phyloP scores from a whole-genome alignment of 1,140 invertebrate genomes.

The Aphelinus certus region DNA sequence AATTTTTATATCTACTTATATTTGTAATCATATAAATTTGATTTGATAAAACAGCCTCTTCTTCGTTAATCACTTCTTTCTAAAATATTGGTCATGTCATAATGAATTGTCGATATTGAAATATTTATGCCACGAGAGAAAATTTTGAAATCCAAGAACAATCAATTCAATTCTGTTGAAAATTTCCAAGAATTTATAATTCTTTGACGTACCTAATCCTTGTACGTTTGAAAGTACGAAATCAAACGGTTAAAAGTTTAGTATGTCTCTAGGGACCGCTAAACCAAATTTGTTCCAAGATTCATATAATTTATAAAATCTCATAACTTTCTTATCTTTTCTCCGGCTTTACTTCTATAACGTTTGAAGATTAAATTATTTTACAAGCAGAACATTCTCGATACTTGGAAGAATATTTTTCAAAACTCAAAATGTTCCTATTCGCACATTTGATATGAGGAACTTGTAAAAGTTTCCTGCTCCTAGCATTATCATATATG shows the following conservation, averaged over 20 bases:
- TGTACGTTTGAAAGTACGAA: conserved; percentile 2
- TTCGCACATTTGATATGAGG: conserved; percentile 32
- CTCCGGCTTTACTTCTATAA: neutral
- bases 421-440: conserved; percentile 40
- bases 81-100: conserved; percentile 33
- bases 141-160: neutral
- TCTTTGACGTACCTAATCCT: neutral
- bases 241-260: conserved; percentile 2
- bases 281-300: conserved; percentile 3
- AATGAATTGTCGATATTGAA: conserved; percentile 24
- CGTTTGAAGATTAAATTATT: conserved; percentile 9
- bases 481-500: conserved; percentile 22
- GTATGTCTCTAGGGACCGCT: neutral
- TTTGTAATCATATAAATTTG: conserved; percentile 55
- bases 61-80: conserved; percentile 43
- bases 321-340: conserved; percentile 1
- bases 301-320: conserved; percentile 1
- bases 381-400: conserved; percentile 21
- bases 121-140: conserved; percentile 11
- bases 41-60: conserved; percentile 61
- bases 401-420: conserved; percentile 31
- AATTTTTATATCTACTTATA: conserved; percentile 52
- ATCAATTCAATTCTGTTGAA: neutral
- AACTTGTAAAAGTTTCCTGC: conserved; percentile 24
- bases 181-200: conserved; percentile 7